A percentile compares a stretch with the other conserved stretches of the same genome.
phyloP scores from a whole-genome alignment of 2,888 invertebrate species.

The Mythimna loreyi region DNA sequence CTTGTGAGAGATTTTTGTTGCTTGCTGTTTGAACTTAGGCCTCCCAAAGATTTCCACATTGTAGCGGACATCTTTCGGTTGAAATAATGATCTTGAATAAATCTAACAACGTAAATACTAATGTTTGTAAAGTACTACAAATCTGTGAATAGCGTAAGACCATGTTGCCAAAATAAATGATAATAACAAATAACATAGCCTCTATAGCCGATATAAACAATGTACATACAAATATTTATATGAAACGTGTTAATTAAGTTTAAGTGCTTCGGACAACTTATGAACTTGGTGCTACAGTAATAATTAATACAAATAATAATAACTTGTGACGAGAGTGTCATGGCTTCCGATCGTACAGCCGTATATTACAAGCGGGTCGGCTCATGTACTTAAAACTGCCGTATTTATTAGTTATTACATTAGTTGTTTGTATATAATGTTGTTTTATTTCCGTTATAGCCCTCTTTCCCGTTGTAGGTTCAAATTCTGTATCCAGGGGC shows the following conservation, averaged over 20 bases:
- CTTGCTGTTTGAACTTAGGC: too few relatives aligned
- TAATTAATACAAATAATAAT: slow-evolving; percentile 64
- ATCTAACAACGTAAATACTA: not conserved
- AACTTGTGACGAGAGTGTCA: slow-evolving; percentile 64
- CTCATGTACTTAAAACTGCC: slow-evolving; percentile 83
- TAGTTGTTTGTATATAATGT: slow-evolving; percentile 75
- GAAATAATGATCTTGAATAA: not conserved
- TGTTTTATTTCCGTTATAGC: slow-evolving; percentile 64
- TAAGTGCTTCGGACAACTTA: slow-evolving; percentile 73
- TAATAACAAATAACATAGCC: slow-evolving; percentile 56
- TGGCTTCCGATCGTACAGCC: slow-evolving; percentile 65
- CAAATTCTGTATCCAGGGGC: not conserved
- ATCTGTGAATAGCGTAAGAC: slow-evolving; percentile 36
- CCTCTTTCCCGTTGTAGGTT: not conserved
- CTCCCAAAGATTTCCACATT: too few relatives aligned
- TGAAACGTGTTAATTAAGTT: slow-evolving; percentile 73
- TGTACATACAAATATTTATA: slow-evolving; percentile 76
- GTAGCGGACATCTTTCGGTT: too few relatives aligned
- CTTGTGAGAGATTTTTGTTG: too few relatives aligned
- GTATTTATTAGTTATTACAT: slow-evolving; percentile 83
- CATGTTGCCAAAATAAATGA: slow-evolving; percentile 63
- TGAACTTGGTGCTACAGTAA: slow-evolving; percentile 82
- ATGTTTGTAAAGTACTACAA: slow-evolving; percentile 34
- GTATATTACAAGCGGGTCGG: slow-evolving; percentile 65
- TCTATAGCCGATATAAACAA: slow-evolving; percentile 51